Evolutionary conservation across 2,888 invertebrate genomes (phyloP).

Genomic region (Hyppa rectilinea): DNA sequence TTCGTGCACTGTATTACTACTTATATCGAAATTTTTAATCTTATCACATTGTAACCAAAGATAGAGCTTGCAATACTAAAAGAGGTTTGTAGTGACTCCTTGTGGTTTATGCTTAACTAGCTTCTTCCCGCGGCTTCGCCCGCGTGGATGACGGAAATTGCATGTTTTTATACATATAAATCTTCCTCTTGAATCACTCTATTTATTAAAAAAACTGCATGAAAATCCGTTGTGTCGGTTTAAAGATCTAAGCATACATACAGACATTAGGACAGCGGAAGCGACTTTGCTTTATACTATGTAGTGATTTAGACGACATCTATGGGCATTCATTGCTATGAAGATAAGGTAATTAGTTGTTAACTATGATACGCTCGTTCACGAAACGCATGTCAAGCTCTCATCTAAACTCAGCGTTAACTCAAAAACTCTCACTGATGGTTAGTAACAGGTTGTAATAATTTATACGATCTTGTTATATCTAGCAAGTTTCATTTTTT

Average conservation of each 20-base stretch:
- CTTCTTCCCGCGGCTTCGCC: too few relatives aligned
- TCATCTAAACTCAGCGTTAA: background rate
- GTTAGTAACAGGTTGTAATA: slow-evolving; percentile 22
- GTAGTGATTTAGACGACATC: background rate
- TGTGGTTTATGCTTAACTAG: background rate
- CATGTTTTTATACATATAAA: too few relatives aligned
- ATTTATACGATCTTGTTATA: slow-evolving; percentile 18
- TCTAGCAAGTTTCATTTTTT: slow-evolving; percentile 28
- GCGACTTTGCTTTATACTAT: too few relatives aligned
- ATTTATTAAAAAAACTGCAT: too few relatives aligned
- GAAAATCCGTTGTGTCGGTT: too few relatives aligned
- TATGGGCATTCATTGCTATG: background rate
- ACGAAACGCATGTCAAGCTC: background rate
- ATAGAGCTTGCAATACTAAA: background rate
- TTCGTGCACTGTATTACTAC: slow-evolving; percentile 23
- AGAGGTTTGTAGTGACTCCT: background rate
- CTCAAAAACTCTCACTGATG: slow-evolving; percentile 4
- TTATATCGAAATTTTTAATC: slow-evolving; percentile 3
- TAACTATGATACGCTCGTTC: slow-evolving; percentile 1
- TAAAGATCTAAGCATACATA: too few relatives aligned
- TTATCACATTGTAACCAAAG: slow-evolving; percentile 23
- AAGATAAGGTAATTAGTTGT: background rate
- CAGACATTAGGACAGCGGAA: too few relatives aligned
- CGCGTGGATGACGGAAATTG: too few relatives aligned
- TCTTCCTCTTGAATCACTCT: too few relatives aligned